Evolutionary conservation across 2,113 vertebrate genomes (phyloP), one percentile per base, ranked within the genome.

Genomic region (Sapayoa aenigma): DNA sequence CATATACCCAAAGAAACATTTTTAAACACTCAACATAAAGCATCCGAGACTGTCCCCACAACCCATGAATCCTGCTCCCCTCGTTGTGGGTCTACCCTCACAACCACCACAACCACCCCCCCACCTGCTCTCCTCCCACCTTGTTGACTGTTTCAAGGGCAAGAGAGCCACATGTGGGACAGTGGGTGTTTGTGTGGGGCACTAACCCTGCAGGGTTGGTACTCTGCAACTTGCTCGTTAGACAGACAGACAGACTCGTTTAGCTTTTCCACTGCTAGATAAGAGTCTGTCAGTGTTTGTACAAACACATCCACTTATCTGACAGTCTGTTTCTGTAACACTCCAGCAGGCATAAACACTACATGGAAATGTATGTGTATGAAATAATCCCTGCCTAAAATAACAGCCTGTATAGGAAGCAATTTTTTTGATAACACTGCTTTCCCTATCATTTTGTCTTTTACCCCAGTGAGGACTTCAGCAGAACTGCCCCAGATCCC

Each of bases 221-320:
- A 63, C 37, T 94, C 37, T 42, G 44, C 49, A 81, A 44, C 37
- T 75, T 60, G 52, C 44, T 47, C 46, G 53, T 22, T 62, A 19
- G 55, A 63, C 30, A 33, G 67, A 58, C 47, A 79, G 82, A 41
- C 30, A 73, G 79, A 58, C 31, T 82, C 60, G 31, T 49, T 90
- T 25, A 77, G 62, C n/a, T 89, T 94, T 89, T 78, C 74, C 49
- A 83, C 31, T 46, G 81, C 39, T 60, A 84, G 77, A 65, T 93
- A 95, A 91, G 69, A 89, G 66, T 20, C 69, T 75, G 77, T 52
- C 81, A 52, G 74, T 56, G 69, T 95, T 94, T 95, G 72, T 72
- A 90, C 35, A 93, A 94, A 96, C 74, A 94, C 41, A 89, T 84
- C 33, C 81, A 72, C 46, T 90, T 90, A 79, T 91, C 82, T 82